These are phyloP conservation scores for Etia nguti DNA, from an alignment of 2,113 vertebrate species.

Conservation along the genomic window DNA sequence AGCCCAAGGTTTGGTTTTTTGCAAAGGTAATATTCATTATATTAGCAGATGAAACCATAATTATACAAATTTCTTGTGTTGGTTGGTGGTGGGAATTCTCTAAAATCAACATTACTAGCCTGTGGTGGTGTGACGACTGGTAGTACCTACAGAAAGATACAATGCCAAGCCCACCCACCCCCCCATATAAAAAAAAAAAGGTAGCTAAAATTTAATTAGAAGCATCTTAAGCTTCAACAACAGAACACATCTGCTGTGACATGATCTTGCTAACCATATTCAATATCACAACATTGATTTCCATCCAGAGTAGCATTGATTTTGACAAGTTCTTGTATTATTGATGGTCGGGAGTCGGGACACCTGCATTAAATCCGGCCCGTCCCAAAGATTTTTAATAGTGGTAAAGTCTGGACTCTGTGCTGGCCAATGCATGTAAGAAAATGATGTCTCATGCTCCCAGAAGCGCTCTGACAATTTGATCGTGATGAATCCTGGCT, in stretches of 20 bases:
- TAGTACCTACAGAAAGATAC: not conserved
- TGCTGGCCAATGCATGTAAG: not conserved
- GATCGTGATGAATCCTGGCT: not conserved
- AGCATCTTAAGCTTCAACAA: rapidly evolving
- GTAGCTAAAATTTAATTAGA: not conserved
- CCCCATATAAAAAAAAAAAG: no score
- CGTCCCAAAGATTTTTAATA: no score
- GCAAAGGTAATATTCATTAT: not conserved
- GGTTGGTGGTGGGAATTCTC: not conserved
- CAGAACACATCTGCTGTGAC: not conserved
- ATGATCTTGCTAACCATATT: not conserved
- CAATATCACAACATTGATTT: not conserved
- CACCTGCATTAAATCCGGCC: no score
- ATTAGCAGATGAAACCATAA: not conserved
- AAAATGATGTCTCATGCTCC: not conserved
- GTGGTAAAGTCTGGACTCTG: not conserved
- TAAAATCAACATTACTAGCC: not conserved
- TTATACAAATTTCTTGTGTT: not conserved
- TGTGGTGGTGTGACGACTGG: rapidly evolving
- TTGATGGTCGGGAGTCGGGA: rapidly evolving
- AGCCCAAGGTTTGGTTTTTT: not conserved
- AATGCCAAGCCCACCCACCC: rapidly evolving
- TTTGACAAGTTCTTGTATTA: not conserved
- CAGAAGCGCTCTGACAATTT: not conserved
- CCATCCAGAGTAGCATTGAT: not conserved